Evolutionary conservation across 2,797 vertebrate species (phyloP), one percentile per base, ranked within the genome.

Genomic region (Rhyacichthys aspro): DNA sequence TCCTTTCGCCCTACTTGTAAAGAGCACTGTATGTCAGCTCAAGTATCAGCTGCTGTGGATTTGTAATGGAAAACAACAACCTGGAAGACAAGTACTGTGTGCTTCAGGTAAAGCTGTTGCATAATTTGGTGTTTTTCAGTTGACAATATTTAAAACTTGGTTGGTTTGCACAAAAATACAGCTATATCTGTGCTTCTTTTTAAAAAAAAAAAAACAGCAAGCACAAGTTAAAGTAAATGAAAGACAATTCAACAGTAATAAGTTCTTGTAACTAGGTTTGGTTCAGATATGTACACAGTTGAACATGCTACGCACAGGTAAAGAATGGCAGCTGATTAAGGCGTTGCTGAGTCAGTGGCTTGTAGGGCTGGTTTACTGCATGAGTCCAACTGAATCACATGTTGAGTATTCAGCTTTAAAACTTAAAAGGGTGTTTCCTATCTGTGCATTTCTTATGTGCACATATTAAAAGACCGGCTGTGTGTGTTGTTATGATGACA

Each of bases 301-400:
- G 49, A 38, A 3, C 34, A 12, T 38, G 7, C 9, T 16, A 38
- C 8, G 15, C 12, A 33, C 32, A 33, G 37, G n/a, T n/a, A n/a
- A n/a, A n/a, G n/a, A n/a, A n/a, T n/a, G n/a, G n/a, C n/a, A n/a
- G n/a, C n/a, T n/a, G n/a, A n/a, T n/a, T n/a, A n/a, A n/a, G n/a
- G 9, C 37, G 9, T 7, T 38, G n/a, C n/a, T 38, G 37, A 2
- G 49, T 33, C 32, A 14, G 41, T 3, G 9, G 9, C 37, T 55
- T 36, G 6, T 14, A 44, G 73, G 62, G 62, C 67, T 32, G 56
- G 66, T 53, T 55, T 19, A 12, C 36, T 19, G 15, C 41, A 59
- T 42, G 33, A 63, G 16, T 43, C 46, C 65, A 71, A 32, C 48
- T 78, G 67, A 86, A 53, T 80, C 77, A 74, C 38, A 58, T 67